Base-by-base conservation (phyloP, 2,797 vertebrate species). In the Scolopax rusticola region DNA sequence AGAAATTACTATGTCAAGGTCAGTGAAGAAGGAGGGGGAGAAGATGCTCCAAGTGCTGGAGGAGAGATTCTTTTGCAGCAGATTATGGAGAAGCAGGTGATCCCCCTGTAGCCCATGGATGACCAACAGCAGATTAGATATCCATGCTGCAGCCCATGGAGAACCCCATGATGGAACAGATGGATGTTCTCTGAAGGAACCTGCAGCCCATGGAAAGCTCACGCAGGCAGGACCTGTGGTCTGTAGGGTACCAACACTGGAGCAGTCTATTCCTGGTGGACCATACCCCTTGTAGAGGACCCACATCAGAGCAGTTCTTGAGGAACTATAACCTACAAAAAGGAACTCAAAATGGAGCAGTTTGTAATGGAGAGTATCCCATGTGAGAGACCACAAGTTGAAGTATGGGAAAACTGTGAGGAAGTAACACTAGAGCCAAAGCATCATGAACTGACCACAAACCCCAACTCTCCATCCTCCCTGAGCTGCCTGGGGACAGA, bases 91-190 rank as follows among this genome's bases (percentile, higher is more conserved):
- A 70, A 69, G 21, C 7, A 57, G 5, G 5, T 13, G 74, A 23
- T 16, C 64, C 16, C 30, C 5, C 27, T 40, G 45, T 30, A 64
- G n/a, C 13, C 20, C 12, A 12, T 19, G 53, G 56, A 51, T 33
- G 41, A 33, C 12, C 14, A 7, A 7, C 7, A 33, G 8, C 6
- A 25, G 38, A 74, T 17, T 4, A 36, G 16, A 41, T 73, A 38
- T 5, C 19, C 30, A 56, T 16, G 16, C 28, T 68, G 28, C 48
- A 59, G 18, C 15, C 19, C 11, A 3, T 40, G 36, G n/a, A 54
- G 9, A 23, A 25, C 4, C 3, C 5, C 20, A 0, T 3, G 0
- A 2, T 38, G 28, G n/a, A 56, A 40, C 1, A 68, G 3, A 19
- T 10, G 16, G 15, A 27, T 73, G 41, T 41, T 30, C 12, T 23